phyloP scores from a whole-genome alignment of 2,888 invertebrate species.

The Drosophila lutescens region DNA sequence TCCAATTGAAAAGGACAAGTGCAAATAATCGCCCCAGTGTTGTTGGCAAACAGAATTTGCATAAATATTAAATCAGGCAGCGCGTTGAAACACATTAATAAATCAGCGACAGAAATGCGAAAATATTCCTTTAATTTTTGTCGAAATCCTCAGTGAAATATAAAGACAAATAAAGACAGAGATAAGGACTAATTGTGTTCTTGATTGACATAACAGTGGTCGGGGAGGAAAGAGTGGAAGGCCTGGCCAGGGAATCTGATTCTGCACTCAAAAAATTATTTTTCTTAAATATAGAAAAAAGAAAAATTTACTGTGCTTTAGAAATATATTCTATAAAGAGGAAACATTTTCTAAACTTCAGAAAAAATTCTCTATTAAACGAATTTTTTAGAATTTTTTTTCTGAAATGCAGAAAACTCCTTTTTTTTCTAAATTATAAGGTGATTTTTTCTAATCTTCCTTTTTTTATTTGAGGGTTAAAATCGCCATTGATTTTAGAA shows the following conservation, averaged over 20 bases:
- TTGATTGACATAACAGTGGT: background rate
- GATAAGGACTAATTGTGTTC: constrained; percentile 10
- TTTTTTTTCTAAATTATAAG: too few relatives aligned
- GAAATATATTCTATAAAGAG: too few relatives aligned
- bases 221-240: constrained; percentile 2
- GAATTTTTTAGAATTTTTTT: too few relatives aligned
- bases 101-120: constrained; percentile 9
- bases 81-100: constrained; percentile 10
- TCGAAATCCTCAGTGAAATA: background rate
- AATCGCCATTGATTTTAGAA: too few relatives aligned
- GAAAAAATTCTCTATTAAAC: too few relatives aligned
- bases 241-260: background rate
- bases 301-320: too few relatives aligned
- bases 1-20: constrained; percentile 41
- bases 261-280: too few relatives aligned
- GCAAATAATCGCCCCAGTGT: constrained; percentile 13
- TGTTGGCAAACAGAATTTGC: constrained; percentile 14
- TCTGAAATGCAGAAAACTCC: too few relatives aligned
- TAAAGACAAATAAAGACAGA: background rate
- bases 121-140: constrained; percentile 15
- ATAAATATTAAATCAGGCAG: constrained; percentile 47
- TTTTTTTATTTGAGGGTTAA: too few relatives aligned
- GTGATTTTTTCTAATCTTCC: too few relatives aligned
- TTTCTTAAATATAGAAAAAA: too few relatives aligned
- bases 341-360: too few relatives aligned